Conservation (phyloP, 2,888 invertebrate genomes). For the Zaprionus lineosus region DNA sequence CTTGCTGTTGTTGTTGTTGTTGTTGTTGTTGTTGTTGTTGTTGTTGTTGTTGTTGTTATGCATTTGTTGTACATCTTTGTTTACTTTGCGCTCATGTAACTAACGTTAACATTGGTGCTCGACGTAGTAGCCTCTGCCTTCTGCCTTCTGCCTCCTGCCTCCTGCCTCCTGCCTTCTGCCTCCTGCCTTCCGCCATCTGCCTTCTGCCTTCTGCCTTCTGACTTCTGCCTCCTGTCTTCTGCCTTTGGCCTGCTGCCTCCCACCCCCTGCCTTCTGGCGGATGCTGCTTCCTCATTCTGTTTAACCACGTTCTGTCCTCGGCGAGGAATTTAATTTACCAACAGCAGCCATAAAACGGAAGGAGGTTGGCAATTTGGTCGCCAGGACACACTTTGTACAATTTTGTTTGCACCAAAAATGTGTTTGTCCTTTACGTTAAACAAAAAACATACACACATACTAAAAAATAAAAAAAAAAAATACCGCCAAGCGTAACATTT, state of each 20-base stretch:
- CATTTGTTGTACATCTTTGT: conserved; percentile 71
- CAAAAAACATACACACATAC: no score
- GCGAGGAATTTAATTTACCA: conserved; percentile 69
- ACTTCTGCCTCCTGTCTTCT: neutral
- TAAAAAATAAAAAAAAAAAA: no score
- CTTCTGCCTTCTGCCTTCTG: conserved; percentile 15
- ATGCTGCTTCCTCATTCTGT: no score
- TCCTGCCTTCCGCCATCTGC: no score
- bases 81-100: conserved; percentile 65
- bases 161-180: conserved; percentile 3
- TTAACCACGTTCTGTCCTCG: conserved; percentile 25
- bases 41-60: no score
- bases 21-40: conserved; percentile 25
- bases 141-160: neutral
- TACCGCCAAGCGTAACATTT: conserved; percentile 40
- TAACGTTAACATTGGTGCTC: conserved; percentile 39
- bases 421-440: conserved; percentile 52
- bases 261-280: neutral
- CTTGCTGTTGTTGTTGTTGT: conserved; percentile 22
- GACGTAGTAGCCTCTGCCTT: no score
- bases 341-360: conserved; percentile 48
- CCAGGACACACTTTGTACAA: conserved; percentile 25
- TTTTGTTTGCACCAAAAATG: conserved; percentile 56
- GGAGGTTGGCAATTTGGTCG: conserved; percentile 12
- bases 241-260: neutral